These are phyloP conservation scores for Alexandromys fortis DNA, from an alignment of 2,113 vertebrate genomes.

Conservation along the genomic window DNA sequence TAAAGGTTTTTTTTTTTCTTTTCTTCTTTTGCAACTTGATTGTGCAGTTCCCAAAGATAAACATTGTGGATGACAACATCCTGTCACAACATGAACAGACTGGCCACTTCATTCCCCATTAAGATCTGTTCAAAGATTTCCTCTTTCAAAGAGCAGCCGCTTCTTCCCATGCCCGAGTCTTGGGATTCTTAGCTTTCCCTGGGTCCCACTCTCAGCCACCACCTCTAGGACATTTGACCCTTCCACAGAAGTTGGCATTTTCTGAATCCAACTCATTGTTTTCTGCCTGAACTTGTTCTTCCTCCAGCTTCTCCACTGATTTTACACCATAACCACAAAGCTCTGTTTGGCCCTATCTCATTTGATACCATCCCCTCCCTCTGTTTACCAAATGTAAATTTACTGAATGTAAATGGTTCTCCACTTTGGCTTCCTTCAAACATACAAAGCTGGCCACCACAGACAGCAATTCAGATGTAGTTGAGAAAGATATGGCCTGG, in stretches of 20 bases:
- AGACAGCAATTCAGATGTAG: not conserved
- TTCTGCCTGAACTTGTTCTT: slow-evolving; percentile 72
- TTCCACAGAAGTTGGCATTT: slow-evolving; percentile 11
- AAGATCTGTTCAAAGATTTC: not conserved
- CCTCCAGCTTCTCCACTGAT: not conserved
- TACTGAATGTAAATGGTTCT: not conserved
- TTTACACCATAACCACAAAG: slow-evolving; percentile 63
- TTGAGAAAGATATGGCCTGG: not conserved
- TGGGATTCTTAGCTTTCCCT: not conserved
- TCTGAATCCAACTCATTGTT: slow-evolving; percentile 24
- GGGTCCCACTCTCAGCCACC: not conserved
- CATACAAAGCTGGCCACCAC: not conserved
- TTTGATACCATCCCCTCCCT: not conserved
- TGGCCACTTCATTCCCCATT: not conserved
- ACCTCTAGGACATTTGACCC: not conserved
- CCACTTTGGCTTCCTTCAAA: not conserved
- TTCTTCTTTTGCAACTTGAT: not conserved
- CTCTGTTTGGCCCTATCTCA: slow-evolving; percentile 69
- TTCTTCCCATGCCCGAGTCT: not conserved
- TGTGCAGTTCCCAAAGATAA: not conserved
- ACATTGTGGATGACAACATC: not conserved
- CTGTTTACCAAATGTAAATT: slow-evolving; percentile 11
- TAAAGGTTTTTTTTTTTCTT: not conserved
- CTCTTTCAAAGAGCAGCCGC: not conserved
- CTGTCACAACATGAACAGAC: not conserved